phyloP scores from a whole-genome alignment of 2,888 invertebrate species.

The Eledone cirrhosa region DNA sequence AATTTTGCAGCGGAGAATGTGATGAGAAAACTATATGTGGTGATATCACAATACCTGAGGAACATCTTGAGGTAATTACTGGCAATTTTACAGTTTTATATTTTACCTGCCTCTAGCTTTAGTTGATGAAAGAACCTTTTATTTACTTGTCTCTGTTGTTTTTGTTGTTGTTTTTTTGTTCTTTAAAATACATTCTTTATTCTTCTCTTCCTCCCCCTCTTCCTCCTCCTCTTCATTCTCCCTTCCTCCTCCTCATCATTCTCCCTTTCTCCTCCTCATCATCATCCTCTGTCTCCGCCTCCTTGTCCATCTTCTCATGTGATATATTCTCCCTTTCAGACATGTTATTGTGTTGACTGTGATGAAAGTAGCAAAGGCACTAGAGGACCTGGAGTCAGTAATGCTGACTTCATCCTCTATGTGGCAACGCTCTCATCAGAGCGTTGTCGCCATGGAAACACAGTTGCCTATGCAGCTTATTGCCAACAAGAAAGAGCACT shows the following conservation, averaged over 20 bases:
- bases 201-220: neutral
- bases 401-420: conserved; percentile 95
- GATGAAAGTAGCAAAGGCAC: conserved; percentile 36
- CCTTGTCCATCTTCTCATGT: neutral
- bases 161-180: neutral
- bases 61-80: conserved; percentile 85
- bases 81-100: neutral
- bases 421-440: conserved; percentile 94
- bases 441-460: conserved; percentile 88
- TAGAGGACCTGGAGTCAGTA: conserved; percentile 75
- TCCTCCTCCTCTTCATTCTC: neutral
- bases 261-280: neutral
- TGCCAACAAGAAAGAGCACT: conserved; percentile 94
- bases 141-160: neutral
- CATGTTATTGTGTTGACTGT: conserved; percentile 76
- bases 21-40: conserved; percentile 84
- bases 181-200: too few species aligned
- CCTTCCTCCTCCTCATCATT: neutral
- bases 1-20: conserved; percentile 82
- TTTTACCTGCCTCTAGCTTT: neutral
- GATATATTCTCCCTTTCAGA: conserved; percentile 69
- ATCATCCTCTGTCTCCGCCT: neutral
- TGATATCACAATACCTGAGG: conserved; percentile 90
- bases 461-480: conserved; percentile 97
- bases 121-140: neutral